Evolutionary conservation across 2,113 vertebrate species (phyloP), one percentile per base, ranked within the genome.

Genomic region (Microcebus murinus): DNA sequence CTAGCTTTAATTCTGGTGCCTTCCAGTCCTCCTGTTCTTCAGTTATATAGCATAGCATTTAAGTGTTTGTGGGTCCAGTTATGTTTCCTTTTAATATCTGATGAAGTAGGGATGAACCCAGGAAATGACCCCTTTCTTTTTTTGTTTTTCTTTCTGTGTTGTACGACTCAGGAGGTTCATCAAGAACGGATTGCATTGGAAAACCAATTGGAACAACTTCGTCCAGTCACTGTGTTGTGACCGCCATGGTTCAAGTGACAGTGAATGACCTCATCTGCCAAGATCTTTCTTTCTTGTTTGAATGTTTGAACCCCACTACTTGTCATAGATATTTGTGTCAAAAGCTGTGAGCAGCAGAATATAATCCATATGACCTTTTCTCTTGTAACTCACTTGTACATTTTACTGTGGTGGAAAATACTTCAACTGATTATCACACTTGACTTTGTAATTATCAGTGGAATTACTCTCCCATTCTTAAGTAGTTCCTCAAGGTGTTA

Each of bases 161-260:
- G 29, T 67, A 7, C 95, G 87, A 94, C 83, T 96, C 98, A 99
- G 99, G 99, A 99, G 96, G 99, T 99, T 96, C 99, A 99, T 98
- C 99, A 99, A 97, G 99, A 99, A 85, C 98, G 99, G 89, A 99
- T 99, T 97, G 99, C 99, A 85, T 95, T 99, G 99, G 99, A 99
- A 98, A 99, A 99, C 1, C 99, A 99, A 98, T 98, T 99, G 98
- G 99, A 99, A 81, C 98, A 99, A 80, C 99, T 99, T 52, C 99
- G 99, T 67, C 99, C 99, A 17, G 97, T 99, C 97, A 98, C 99
- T 0, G 99, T 99, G 8, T 98, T 99, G 93, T 99, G 99, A 99
- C 97, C 39, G 68, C 91, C 94, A 0, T 0, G 3, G 10, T 81
- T 90, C 81, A 82, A 85, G 14, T 59, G 4, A 94, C 61, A 48